phyloP scores from a whole-genome alignment of 2,797 vertebrate species.

The Esox masquinongy region DNA sequence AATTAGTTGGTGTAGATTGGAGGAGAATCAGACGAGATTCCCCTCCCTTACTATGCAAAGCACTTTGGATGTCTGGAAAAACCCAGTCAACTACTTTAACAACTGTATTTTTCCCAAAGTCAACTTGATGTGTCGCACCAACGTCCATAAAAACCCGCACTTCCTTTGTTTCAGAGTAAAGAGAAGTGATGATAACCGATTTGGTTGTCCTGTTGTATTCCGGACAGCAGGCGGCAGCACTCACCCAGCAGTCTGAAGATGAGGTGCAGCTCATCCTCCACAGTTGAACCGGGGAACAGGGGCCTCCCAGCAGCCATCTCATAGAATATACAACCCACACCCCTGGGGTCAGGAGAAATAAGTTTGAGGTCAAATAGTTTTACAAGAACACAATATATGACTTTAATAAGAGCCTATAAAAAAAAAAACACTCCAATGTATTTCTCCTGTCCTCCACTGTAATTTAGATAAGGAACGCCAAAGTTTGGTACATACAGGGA shows the following conservation, averaged over 20 bases:
- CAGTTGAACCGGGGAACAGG: constrained; percentile 77
- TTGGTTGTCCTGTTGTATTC: neutral
- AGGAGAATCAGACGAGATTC: too few species aligned
- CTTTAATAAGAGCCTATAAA: neutral
- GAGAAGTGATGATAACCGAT: neutral
- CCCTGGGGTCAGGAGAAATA: constrained; percentile 57
- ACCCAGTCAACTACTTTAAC: too few species aligned
- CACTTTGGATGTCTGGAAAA: too few species aligned
- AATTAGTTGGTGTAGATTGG: too few species aligned
- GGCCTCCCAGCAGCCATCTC: constrained; percentile 80
- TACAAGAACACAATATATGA: neutral
- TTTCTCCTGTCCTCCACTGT: neutral
- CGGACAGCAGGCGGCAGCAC: constrained; percentile 68
- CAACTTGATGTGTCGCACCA: constrained; percentile 31
- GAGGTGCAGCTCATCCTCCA: constrained; percentile 79
- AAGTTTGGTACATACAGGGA: neutral
- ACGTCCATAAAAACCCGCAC: constrained; percentile 5
- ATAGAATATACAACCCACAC: constrained; percentile 80
- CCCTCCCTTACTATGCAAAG: too few species aligned
- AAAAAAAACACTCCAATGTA: neutral
- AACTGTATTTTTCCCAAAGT: too few species aligned
- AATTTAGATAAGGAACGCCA: neutral
- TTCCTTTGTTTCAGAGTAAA: neutral
- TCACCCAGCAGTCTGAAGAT: constrained; percentile 78
- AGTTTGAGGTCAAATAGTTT: neutral